Evolutionary conservation across 2,113 vertebrate species (phyloP).

Genomic region (Seriola dumerili): DNA sequence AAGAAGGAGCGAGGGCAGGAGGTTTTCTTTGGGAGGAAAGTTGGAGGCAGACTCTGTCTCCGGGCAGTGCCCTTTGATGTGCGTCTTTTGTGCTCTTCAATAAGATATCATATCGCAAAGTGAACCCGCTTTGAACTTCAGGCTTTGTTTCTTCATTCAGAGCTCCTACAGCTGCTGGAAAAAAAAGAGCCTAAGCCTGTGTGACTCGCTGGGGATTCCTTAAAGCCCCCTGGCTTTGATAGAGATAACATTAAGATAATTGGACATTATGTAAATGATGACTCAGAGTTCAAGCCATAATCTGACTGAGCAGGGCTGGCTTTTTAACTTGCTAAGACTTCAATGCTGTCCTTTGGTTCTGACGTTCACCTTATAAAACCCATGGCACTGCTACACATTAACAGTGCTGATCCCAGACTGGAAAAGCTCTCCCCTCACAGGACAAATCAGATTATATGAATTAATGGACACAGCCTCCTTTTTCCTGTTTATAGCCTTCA

Average conservation of each 20-base stretch:
- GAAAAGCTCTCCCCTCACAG: not conserved
- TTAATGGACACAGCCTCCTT: slow-evolving; percentile 1
- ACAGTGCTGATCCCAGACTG: not conserved
- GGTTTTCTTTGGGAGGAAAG: slow-evolving; percentile 40
- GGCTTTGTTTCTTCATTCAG: slow-evolving; percentile 71
- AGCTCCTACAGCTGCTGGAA: slow-evolving; percentile 30
- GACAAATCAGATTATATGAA: not conserved
- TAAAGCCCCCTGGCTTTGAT: slow-evolving; percentile 65
- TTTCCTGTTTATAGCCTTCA: not conserved
- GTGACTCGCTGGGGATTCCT: slow-evolving; percentile 67
- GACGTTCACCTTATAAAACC: slow-evolving; percentile 37
- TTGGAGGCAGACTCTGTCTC: slow-evolving; percentile 47
- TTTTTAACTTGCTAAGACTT: slow-evolving; percentile 54
- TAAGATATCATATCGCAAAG: slow-evolving; percentile 72
- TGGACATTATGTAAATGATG: slow-evolving; percentile 77
- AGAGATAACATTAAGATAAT: slow-evolving; percentile 76
- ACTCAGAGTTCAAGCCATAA: slow-evolving; percentile 58
- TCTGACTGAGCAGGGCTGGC: slow-evolving; percentile 35
- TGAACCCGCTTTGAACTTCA: slow-evolving; percentile 67
- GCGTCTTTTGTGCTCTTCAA: slow-evolving; percentile 67
- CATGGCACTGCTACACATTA: slow-evolving; percentile 9
- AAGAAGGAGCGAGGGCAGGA: slow-evolving; percentile 13
- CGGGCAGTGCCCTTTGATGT: slow-evolving; percentile 68
- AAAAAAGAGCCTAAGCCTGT: slow-evolving; percentile 51
- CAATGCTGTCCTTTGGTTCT: slow-evolving; percentile 34